Evolutionary conservation across 2,888 invertebrate species (phyloP).

Genomic region (Aethes cnicana): DNA sequence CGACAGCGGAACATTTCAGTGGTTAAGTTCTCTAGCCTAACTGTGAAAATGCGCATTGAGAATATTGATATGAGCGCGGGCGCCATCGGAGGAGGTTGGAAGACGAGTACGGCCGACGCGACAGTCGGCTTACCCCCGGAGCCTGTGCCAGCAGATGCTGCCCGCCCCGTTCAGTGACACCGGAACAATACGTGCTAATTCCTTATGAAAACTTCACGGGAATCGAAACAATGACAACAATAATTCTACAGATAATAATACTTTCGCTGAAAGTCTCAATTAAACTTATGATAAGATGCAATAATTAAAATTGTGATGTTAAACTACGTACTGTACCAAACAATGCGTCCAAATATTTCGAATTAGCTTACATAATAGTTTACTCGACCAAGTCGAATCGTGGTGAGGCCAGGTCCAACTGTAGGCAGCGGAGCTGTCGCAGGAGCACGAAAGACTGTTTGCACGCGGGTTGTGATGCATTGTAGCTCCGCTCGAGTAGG

Average conservation of each 20-base stretch:
- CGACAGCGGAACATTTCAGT: too few relatives aligned
- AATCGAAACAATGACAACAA: slow-evolving; percentile 25
- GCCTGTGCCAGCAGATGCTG: slow-evolving; percentile 29
- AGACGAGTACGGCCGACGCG: too few relatives aligned
- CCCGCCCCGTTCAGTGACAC: slow-evolving; percentile 23
- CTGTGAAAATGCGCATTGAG: too few relatives aligned
- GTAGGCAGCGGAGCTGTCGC: slow-evolving; percentile 32
- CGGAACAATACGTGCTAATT: slow-evolving; percentile 17
- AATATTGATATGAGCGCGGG: too few relatives aligned
- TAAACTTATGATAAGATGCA: slow-evolving; percentile 33
- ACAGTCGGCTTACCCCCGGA: too few relatives aligned
- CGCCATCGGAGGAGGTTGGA: too few relatives aligned
- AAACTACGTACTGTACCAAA: slow-evolving; percentile 26
- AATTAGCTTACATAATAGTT: slow-evolving; percentile 27
- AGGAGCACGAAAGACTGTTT: slow-evolving; percentile 24
- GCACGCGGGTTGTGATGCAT: slow-evolving; percentile 28
- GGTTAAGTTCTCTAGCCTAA: too few relatives aligned
- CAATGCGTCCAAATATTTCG: slow-evolving; percentile 31
- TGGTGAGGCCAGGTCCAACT: slow-evolving; percentile 27
- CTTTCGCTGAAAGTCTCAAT: slow-evolving; percentile 18
- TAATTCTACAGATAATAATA: slow-evolving; percentile 28
- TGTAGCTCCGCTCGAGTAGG: slow-evolving; percentile 13
- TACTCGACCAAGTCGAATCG: slow-evolving; percentile 31
- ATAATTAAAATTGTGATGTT: slow-evolving; percentile 30
- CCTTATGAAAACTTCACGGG: slow-evolving; percentile 24